Conservation (phyloP, 2,888 invertebrate genomes). For the Acronicta alni region DNA sequence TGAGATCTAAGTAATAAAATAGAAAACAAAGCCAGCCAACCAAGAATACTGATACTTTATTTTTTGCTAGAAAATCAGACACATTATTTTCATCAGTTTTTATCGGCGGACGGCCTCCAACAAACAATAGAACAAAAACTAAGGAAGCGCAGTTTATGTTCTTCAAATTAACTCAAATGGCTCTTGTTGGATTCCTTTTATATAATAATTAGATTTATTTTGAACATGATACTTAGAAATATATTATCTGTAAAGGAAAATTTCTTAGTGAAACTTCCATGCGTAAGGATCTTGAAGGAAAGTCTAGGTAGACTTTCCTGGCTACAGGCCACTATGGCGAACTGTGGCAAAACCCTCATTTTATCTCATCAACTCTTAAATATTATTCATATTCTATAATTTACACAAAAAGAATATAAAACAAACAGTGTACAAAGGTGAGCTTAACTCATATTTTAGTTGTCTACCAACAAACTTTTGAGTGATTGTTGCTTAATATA, state of each 20-base stretch:
- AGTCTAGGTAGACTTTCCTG: no score
- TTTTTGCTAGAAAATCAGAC: slow-evolving; percentile 25
- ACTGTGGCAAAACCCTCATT: no score
- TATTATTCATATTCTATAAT: no score
- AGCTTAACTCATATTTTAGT: no score
- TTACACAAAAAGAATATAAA: no score
- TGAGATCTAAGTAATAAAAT: slow-evolving; percentile 19
- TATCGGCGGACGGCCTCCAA: slow-evolving; percentile 37
- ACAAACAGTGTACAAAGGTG: no score
- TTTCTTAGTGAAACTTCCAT: slow-evolving; percentile 16
- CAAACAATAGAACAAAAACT: slow-evolving; percentile 58
- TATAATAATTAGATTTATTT: slow-evolving; percentile 12
- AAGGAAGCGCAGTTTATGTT: slow-evolving; percentile 52
- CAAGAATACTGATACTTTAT: slow-evolving; percentile 20
- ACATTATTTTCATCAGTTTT: slow-evolving; percentile 47
- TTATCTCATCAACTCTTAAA: no score
- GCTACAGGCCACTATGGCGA: no score
- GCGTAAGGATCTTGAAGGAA: not conserved
- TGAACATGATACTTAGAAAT: not conserved
- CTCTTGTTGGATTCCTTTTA: slow-evolving; percentile 16
- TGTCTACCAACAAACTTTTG: no score
- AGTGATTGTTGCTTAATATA: no score
- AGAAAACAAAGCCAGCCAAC: slow-evolving; percentile 30
- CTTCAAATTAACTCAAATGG: slow-evolving; percentile 51
- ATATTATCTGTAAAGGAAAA: not conserved